Evolutionary conservation across 2,888 invertebrate species (phyloP).

Genomic region (Harpagoxenus sublaevis): DNA sequence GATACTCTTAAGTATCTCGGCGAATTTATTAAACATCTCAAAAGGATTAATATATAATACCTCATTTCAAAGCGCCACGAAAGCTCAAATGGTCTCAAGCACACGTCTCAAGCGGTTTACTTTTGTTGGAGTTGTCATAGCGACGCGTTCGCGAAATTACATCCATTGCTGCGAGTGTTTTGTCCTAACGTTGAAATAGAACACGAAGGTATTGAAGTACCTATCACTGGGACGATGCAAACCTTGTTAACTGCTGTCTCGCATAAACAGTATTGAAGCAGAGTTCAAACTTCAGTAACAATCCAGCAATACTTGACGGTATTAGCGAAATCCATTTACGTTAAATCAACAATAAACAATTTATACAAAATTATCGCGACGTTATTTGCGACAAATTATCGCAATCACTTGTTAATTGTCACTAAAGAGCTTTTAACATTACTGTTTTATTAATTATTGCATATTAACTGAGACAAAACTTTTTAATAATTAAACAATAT

Average conservation of each 20-base stretch:
- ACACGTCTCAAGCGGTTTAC: neutral
- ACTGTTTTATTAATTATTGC: neutral
- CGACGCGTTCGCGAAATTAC: conserved; percentile 27
- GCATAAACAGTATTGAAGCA: conserved; percentile 9
- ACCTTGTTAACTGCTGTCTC: conserved; percentile 24
- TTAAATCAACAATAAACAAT: conserved; percentile 22
- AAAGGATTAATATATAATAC: neutral
- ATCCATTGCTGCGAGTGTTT: conserved; percentile 29
- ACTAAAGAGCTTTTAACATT: neutral
- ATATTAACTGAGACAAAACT: neutral
- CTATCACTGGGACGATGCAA: conserved; percentile 3
- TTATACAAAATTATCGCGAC: neutral
- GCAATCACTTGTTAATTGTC: neutral
- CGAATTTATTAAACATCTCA: neutral
- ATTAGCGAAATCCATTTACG: conserved; percentile 22
- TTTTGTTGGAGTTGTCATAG: neutral
- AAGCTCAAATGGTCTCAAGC: neutral
- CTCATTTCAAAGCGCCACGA: neutral
- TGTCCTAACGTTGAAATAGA: conserved; percentile 11
- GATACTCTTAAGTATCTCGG: neutral
- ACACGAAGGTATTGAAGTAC: conserved; percentile 19
- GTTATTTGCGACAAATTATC: neutral
- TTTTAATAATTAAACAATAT: neutral
- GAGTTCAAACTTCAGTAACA: neutral
- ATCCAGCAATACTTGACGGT: neutral